Evolutionary conservation across 1,140 invertebrate species (phyloP).

Genomic region (Drosophila ohnishii): DNA sequence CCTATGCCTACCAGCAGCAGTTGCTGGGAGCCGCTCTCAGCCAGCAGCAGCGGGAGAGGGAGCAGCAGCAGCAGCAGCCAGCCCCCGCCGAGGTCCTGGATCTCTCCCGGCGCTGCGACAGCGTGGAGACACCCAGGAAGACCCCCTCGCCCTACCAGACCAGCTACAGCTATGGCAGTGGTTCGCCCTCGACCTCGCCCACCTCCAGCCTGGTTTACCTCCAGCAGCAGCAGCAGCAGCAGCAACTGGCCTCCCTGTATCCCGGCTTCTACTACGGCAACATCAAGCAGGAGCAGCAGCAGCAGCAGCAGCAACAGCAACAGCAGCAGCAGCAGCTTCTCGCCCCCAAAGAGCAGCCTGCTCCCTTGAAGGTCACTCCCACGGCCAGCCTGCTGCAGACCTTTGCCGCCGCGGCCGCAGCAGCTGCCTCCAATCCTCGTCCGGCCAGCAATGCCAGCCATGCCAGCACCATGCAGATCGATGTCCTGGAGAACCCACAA

Average conservation of each 20-base stretch:
- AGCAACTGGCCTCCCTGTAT: slow-evolving; percentile 66
- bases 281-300: slow-evolving; percentile 65
- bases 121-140: slow-evolving; percentile 77
- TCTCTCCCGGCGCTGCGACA: slow-evolving; percentile 80
- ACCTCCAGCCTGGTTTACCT: slow-evolving; percentile 68
- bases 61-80: slow-evolving; percentile 26
- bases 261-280: slow-evolving; percentile 68
- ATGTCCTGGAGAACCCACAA: slow-evolving; percentile 68
- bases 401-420: slow-evolving; percentile 68
- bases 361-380: slow-evolving; percentile 34
- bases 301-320: slow-evolving; percentile 6
- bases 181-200: slow-evolving; percentile 65
- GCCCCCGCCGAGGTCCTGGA: slow-evolving; percentile 71
- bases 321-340: slow-evolving; percentile 6
- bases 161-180: slow-evolving; percentile 69
- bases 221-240: slow-evolving; percentile 62
- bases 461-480: slow-evolving; percentile 74
- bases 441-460: slow-evolving; percentile 70
- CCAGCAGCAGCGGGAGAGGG: slow-evolving; percentile 49
- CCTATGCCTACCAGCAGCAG: slow-evolving; percentile 81
- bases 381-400: slow-evolving; percentile 68
- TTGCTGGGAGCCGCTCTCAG: slow-evolving; percentile 62
- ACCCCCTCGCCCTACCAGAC: slow-evolving; percentile 79
- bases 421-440: slow-evolving; percentile 44
- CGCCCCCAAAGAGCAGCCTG: slow-evolving; percentile 2